Evolutionary conservation across 2,888 invertebrate species (phyloP).

Genomic region (Entomobrya multifasciata): DNA sequence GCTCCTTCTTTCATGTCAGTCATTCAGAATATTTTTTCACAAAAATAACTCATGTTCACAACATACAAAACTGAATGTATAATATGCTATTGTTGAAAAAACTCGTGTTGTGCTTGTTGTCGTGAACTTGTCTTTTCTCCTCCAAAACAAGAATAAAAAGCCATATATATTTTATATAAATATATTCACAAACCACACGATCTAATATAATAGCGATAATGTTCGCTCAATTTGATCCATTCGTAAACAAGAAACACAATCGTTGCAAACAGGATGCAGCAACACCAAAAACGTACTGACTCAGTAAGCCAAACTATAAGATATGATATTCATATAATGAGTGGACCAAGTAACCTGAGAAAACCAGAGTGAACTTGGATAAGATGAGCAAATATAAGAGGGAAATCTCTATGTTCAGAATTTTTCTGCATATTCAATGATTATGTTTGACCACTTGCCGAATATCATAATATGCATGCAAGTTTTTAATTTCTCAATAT

Average conservation of each 20-base stretch:
- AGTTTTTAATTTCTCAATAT: background rate
- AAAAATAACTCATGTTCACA: background rate
- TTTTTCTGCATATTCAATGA: background rate
- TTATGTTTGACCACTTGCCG: background rate
- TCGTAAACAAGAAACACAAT: constrained; percentile 32
- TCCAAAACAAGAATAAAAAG: constrained; percentile 30
- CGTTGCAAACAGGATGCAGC: constrained; percentile 37
- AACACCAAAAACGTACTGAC: background rate
- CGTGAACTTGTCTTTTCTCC: constrained; percentile 10
- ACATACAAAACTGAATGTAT: no score
- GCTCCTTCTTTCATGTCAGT: constrained; percentile 3
- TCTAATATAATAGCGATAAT: constrained; percentile 19
- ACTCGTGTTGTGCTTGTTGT: constrained; percentile 18
- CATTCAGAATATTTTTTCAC: constrained; percentile 3
- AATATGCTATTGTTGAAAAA: background rate
- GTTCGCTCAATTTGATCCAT: constrained; percentile 41
- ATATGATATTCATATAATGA: constrained; percentile 15
- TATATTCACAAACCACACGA: constrained; percentile 42
- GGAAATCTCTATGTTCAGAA: background rate
- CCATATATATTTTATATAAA: constrained; percentile 13
- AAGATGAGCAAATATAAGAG: constrained; percentile 22
- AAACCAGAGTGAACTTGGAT: constrained; percentile 36
- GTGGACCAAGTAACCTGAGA: constrained; percentile 45
- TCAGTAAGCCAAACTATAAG: no score
- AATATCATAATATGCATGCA: background rate